Evolutionary conservation across 2,113 vertebrate species (phyloP), one percentile per base, ranked within the genome.

Genomic region (Turdus rufiventris): DNA sequence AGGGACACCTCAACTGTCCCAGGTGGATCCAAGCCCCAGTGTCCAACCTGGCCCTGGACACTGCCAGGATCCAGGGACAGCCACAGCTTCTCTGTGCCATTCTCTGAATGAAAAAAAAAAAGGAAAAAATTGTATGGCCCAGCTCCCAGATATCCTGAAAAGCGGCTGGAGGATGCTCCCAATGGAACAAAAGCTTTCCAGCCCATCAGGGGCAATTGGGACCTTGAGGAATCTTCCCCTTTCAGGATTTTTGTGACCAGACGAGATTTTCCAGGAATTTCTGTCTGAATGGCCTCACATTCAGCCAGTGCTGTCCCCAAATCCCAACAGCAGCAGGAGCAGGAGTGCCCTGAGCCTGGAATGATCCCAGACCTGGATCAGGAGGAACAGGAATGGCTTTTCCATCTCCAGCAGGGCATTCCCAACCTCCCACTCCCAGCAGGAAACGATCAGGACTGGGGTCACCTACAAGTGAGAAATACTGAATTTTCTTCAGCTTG

Each of bases 401-500:
- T 90, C 74, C 86, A 93, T 56, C 54, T 48, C 33, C 54, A 20
- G 63, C 19, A 80, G 83, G 94, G 72, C 86, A 91, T 42, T 91
- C 36, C 72, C 67, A 85, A 5, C 82, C 76, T 75, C 53, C 73
- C 13, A 2, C 71, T 61, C 87, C 50, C 18, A 25, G 91, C 94
- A 94, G 94, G 93, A 94, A 94, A 68, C 66, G 5, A 63, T 47
- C 81, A 65, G 91, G 73, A 92, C 91, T 91, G 92, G 85, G 90
- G 84, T 91, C 94, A 94, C 96, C 93, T 42, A 24, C 2, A 94
- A 92, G 96, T 91, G 93, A 94, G 93, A 95, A 97, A 95, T 89
- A 89, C 75, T 42, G 29, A n/a, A 63, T 95, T 81, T 61, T 61
- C 80, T 60, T 45, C 40, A 15, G 28, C 92, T 42, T 23, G 2